A percentile compares a stretch with the other conserved stretches of the same genome.
These are phyloP conservation scores for Battus philenor DNA, from an alignment of 1,140 invertebrate genomes.

Conservation along the genomic window DNA sequence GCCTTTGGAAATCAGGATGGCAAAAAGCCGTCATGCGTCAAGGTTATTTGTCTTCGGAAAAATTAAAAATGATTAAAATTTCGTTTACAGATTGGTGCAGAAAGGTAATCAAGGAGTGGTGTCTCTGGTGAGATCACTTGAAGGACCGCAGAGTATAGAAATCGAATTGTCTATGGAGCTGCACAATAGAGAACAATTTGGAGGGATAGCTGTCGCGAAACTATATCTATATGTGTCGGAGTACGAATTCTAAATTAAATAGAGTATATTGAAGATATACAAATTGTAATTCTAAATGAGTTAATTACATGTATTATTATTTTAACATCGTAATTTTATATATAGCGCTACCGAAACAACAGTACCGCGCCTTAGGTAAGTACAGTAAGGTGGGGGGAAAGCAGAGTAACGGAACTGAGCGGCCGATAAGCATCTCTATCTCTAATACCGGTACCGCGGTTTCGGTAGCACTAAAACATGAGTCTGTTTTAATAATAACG, in stretches of 20 bases:
- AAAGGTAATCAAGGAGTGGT: constrained; percentile 83
- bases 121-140: constrained; percentile 81
- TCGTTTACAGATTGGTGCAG: constrained; percentile 66
- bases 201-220: constrained; percentile 88
- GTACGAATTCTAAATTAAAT: constrained; percentile 82
- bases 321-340: no score
- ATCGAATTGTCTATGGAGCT: constrained; percentile 92
- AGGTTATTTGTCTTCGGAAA: no score
- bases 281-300: not conserved
- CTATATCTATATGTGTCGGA: constrained; percentile 90
- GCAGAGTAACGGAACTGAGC: no score
- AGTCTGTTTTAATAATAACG: no score
- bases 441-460: no score
- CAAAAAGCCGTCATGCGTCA: no score
- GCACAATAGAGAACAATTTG: constrained; percentile 81
- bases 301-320: not conserved
- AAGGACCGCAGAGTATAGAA: constrained; percentile 93
- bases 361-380: no score
- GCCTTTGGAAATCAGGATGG: no score
- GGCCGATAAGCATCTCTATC: not conserved
- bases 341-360: no score
- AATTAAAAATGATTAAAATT: no score
- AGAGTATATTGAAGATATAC: not conserved
- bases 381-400: no score
- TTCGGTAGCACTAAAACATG: no score